Base-by-base conservation (phyloP, 2,888 invertebrate genomes). In the Pandemis heparana region DNA sequence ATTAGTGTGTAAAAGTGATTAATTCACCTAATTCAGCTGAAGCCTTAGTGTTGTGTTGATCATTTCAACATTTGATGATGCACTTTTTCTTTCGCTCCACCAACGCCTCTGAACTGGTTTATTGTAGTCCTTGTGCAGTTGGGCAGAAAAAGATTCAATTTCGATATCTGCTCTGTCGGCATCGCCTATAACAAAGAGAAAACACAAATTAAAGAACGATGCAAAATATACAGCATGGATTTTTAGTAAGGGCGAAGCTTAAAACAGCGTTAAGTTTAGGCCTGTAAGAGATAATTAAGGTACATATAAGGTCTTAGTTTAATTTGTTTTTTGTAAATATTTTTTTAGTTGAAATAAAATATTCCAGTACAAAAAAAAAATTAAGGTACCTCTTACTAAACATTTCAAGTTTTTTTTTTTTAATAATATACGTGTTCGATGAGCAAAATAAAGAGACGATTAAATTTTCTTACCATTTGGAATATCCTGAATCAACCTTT, bases 401-500 rank as follows among this genome's bases (percentile, higher is more conserved):
- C 2, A 32, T 32, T 32, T 32, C 23, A 2, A 32, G 23, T 1
- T 32, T 32, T 32, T 32, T 16, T 16, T 53, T 9, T 12, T n/a
- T n/a, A n/a, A n/a, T 14, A 32, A 59, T 59, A 32, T 14, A 32
- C 12, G 14, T 10, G 3, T 32, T 32, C 5, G 5, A 10, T 12
- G 32, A 4, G 32, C 8, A 59, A 12, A 32, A 59, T 32, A 23
- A 23, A 23, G 6, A 32, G 32, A 16, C 12, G 14, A 18, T 18
- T n/a, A 61, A 61, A 1, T 46, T 68, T 63, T 39, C 75, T 77
- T 75, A 71, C 70, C 79, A 76, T 78, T 69, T 77, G 73, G 79
- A 79, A 77, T 80, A 79, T 76, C 76, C 74, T 76, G 81, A 81
- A 81, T 82, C 79, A 80, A 81, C 82, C 7, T 82, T 84, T 82